A percentile compares a stretch with the other conserved stretches of the same genome.
Evolutionary conservation across 2,797 vertebrate species (phyloP).

Genomic region (Oreonectes daqikongensis): DNA sequence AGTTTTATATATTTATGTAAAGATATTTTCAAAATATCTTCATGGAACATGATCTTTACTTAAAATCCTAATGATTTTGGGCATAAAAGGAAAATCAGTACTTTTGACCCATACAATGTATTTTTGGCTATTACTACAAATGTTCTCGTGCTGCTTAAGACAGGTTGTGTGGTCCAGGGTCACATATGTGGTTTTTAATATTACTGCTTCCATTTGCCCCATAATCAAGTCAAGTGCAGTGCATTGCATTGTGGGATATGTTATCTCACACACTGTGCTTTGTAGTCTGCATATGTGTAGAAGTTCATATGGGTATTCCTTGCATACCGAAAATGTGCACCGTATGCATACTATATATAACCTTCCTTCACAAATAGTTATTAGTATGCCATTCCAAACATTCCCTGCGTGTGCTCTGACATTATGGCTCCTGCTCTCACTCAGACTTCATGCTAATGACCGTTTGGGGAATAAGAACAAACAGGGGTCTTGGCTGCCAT

Average conservation of each 20-base stretch:
- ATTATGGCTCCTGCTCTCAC: not conserved
- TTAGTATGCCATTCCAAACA: conserved; percentile 10
- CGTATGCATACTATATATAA: not conserved
- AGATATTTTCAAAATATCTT: too few relatives aligned
- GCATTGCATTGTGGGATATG: not conserved
- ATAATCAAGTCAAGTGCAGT: too few relatives aligned
- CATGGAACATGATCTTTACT: too few relatives aligned
- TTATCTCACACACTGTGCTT: not conserved
- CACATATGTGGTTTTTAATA: too few relatives aligned
- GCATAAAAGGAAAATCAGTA: too few relatives aligned
- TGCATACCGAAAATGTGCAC: not conserved
- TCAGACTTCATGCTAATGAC: not conserved
- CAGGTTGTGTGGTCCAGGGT: too few relatives aligned
- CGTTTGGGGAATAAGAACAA: conserved; percentile 13
- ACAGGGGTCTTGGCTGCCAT: conserved; percentile 46
- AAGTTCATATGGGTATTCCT: too few relatives aligned
- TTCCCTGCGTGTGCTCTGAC: conserved; percentile 39
- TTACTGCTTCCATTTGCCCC: not conserved
- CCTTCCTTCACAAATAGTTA: not conserved
- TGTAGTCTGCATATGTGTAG: not conserved
- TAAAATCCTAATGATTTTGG: too few relatives aligned
- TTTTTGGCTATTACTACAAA: too few relatives aligned
- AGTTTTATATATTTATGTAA: too few relatives aligned
- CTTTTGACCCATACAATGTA: too few relatives aligned
- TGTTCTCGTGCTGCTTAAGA: too few relatives aligned